A percentile compares a stretch with the other conserved stretches of the same genome.
Conservation (phyloP, 2,888 invertebrate genomes). For the Herminia tarsipennalis region DNA sequence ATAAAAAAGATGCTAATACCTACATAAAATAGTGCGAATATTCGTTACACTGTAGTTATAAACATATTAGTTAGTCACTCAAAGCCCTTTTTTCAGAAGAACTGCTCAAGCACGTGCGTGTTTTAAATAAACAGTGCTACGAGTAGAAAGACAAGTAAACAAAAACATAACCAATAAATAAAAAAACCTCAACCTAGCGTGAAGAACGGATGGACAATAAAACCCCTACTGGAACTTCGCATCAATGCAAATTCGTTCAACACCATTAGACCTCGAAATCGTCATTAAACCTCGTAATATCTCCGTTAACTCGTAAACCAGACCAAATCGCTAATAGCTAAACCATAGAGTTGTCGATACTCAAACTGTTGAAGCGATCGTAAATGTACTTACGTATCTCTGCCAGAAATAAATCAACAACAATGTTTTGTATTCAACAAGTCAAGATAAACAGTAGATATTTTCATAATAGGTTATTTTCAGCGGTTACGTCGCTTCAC, state of each 20-base stretch:
- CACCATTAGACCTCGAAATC: conserved; percentile 1
- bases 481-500: conserved; percentile 36
- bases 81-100: no score
- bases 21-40: no score
- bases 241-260: neutral
- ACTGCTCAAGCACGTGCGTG: no score
- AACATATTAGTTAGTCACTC: no score
- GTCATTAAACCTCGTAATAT: conserved; percentile 1
- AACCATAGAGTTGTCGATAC: conserved; percentile 30
- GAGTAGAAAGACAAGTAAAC: no score
- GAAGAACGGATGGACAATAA: neutral
- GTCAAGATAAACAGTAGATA: conserved; percentile 50
- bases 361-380: conserved; percentile 23
- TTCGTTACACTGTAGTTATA: no score
- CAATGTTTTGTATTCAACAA: conserved; percentile 47
- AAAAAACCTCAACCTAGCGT: no score
- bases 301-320: conserved; percentile 28
- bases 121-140: no score
- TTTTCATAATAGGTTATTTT: conserved; percentile 54
- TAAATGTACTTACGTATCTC: conserved; percentile 36
- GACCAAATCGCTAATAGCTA: conserved; percentile 28
- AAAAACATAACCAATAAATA: no score
- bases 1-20: no score
- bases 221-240: neutral
- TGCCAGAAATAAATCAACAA: conserved; percentile 48